phyloP scores from a whole-genome alignment of 2,797 vertebrate genomes.

The Naso thynnoides region DNA sequence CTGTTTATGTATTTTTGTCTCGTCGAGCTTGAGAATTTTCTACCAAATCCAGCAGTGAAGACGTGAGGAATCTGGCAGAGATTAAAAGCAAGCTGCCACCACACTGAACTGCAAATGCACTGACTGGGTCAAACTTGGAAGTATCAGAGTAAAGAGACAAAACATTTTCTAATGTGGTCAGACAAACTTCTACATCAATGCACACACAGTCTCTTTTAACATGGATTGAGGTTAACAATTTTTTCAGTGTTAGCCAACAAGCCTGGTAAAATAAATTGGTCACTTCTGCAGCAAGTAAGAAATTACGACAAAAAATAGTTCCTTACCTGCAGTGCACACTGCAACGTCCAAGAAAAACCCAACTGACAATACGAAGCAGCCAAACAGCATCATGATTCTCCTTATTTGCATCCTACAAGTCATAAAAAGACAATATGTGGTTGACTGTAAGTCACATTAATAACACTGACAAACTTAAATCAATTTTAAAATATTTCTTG shows the following conservation, averaged over 20 bases:
- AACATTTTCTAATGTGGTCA: neutral
- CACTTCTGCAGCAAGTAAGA: neutral
- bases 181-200: neutral
- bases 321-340: conserved; percentile 79
- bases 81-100: conserved; percentile 52
- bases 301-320: conserved; percentile 5
- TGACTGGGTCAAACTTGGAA: conserved; percentile 52
- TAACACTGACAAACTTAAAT: neutral
- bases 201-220: neutral
- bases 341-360: conserved; percentile 66
- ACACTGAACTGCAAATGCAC: conserved; percentile 44
- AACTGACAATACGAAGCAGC: conserved; percentile 56
- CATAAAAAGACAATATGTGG: conserved; percentile 16
- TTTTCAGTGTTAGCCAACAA: neutral
- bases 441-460: conserved; percentile 1
- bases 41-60: conserved; percentile 68
- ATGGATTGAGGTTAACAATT: neutral
- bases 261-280: neutral
- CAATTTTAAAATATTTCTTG: neutral
- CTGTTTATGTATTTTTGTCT: conserved; percentile 74
- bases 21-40: conserved; percentile 62
- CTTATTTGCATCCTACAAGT: conserved; percentile 55
- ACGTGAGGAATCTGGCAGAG: conserved; percentile 67
- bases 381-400: conserved; percentile 57
- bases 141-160: conserved; percentile 14